Base-by-base conservation (phyloP, 2,797 vertebrate species). In the Ciconia nigra region DNA sequence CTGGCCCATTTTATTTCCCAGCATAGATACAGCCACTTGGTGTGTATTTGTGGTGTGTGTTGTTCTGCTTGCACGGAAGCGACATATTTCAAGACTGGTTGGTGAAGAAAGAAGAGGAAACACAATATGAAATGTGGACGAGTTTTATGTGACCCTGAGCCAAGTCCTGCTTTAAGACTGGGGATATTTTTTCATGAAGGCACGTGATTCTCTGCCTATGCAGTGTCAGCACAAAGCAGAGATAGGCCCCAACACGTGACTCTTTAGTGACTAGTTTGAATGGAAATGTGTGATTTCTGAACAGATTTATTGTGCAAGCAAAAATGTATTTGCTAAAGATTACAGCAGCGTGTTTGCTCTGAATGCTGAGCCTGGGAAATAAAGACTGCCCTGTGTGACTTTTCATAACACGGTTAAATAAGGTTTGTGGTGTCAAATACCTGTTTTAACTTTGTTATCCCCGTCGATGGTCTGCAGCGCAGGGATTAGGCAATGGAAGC, bases 281-380 rank as follows among this genome's bases (percentile, higher is more conserved):
- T 89, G 89, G 93, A 96, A 86, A 91, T 79, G 37, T 82, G 92
- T 89, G 83, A 92, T 87, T 96, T 96, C 93, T 92, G 87, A 96
- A 92, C 83, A 95, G 91, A 93, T 89, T 96, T 96, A 92, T 92
- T 89, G 81, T 91, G 93, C 91, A 96, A 91, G 88, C 74, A 94
- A 85, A 96, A 96, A 84, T 77, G 71, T 93, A 89, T 97, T 96
- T 97, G 93, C 92, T 94, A 49, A 96, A 92, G 96, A 94, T 89
- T 91, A 87, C 17, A 66, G 83, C 87, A 55, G 17, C 0, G 9
- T 94, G 92, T 94, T 93, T 93, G 74, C 61, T 83, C 49, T 83
- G 86, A 77, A 93, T 87, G 63, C 83, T 91, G 81, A 86, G 86
- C 77, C 85, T 80, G 42, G 65, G 57, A 61, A 93, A 92, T 93